Conservation (phyloP, 2,797 vertebrate species). For the Gymnodraco acuticeps region DNA sequence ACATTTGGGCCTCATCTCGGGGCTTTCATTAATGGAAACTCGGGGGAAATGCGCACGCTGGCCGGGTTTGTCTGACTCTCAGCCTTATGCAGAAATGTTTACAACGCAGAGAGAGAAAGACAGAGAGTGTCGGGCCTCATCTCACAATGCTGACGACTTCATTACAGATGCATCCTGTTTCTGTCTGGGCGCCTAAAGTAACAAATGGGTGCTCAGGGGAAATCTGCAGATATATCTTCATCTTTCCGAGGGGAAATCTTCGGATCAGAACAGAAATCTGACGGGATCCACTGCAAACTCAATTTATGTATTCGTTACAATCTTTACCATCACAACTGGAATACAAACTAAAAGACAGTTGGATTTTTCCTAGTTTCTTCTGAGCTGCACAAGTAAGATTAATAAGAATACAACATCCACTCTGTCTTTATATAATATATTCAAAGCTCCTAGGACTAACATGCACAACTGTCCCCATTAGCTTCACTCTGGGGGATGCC, state of each 20-base stretch:
- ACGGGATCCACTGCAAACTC: background rate
- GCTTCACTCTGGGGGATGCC: background rate
- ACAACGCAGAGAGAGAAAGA: background rate
- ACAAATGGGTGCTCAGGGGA: slow-evolving; percentile 39
- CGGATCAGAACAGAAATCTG: slow-evolving; percentile 19
- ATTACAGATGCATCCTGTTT: slow-evolving; percentile 57
- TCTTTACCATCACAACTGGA: background rate
- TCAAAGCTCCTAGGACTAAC: background rate
- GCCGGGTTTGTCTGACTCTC: slow-evolving; percentile 29
- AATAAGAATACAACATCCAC: background rate
- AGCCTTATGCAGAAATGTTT: slow-evolving; percentile 45
- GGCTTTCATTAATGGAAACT: slow-evolving; percentile 54
- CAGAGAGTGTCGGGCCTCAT: background rate
- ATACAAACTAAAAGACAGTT: background rate
- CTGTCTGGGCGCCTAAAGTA: slow-evolving; percentile 40
- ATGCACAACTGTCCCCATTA: background rate
- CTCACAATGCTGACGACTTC: slow-evolving; percentile 44
- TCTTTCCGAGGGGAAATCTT: slow-evolving; percentile 2
- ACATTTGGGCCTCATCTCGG: slow-evolving; percentile 46
- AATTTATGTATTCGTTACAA: background rate
- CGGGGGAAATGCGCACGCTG: slow-evolving; percentile 61
- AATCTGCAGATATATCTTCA: slow-evolving; percentile 32
- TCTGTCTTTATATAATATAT: background rate
- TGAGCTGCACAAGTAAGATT: background rate
- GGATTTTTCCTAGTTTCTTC: background rate